Evolutionary conservation across 2,113 vertebrate species (phyloP).

Genomic region (Sinocyclocheilus anophthalmus): DNA sequence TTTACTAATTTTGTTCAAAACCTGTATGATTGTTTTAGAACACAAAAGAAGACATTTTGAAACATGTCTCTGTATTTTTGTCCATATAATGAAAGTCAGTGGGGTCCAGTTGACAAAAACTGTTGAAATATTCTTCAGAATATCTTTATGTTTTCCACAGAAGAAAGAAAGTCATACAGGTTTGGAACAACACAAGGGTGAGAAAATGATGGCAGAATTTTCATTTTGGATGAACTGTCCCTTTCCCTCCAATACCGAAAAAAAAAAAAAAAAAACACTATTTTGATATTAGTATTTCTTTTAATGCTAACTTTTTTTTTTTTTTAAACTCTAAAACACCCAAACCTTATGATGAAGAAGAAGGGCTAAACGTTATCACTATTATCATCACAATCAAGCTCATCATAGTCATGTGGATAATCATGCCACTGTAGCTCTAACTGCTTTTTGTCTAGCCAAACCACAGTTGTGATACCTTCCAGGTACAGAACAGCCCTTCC

Average conservation of each 20-base stretch:
- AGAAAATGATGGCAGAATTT: background rate
- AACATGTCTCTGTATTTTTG: background rate
- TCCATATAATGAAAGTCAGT: background rate
- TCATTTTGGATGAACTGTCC: background rate
- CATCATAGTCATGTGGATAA: constrained; percentile 20
- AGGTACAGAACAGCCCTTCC: constrained; percentile 8
- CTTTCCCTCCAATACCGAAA: background rate
- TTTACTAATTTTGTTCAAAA: background rate
- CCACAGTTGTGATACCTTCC: constrained; percentile 11
- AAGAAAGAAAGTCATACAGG: background rate
- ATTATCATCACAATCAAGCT: constrained; percentile 6
- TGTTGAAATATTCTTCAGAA: too few species aligned
- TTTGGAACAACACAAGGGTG: background rate
- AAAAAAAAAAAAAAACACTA: too few species aligned
- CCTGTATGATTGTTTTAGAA: background rate
- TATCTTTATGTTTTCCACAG: background rate
- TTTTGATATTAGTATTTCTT: background rate
- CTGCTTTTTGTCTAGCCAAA: constrained; percentile 15
- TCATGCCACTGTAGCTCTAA: constrained; percentile 8
- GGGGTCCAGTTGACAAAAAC: too few species aligned
- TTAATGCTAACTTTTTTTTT: background rate
- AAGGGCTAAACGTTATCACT: background rate
- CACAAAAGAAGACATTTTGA: background rate
- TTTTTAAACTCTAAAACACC: background rate
- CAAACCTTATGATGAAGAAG: background rate